Evolutionary conservation across 2,113 vertebrate species (phyloP).

Genomic region (Microcebus tavaratra): DNA sequence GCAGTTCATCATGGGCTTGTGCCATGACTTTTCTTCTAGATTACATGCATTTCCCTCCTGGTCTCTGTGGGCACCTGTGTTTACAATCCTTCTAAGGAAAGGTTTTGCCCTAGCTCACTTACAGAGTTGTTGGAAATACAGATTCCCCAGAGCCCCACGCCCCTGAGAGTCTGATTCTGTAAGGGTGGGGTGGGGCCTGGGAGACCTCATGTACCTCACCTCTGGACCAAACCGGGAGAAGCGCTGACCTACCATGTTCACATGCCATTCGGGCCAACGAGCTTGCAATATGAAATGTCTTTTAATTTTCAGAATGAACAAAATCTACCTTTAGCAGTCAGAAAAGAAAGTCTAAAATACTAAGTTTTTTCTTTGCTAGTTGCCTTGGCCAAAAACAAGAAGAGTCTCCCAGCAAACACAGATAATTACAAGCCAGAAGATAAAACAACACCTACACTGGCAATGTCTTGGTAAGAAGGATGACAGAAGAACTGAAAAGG

Average conservation of each 20-base stretch:
- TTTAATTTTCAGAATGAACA: constrained; percentile 47
- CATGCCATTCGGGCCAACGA: not conserved
- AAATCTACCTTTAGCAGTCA: not conserved
- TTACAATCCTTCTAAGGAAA: not conserved
- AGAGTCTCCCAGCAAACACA: not conserved
- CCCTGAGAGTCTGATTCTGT: not conserved
- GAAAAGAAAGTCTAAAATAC: constrained; percentile 10
- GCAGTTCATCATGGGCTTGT: not conserved
- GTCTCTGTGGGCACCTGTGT: not conserved
- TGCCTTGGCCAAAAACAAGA: not conserved
- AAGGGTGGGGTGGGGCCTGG: not conserved
- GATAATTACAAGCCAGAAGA: constrained; percentile 39
- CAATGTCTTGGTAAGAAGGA: not conserved
- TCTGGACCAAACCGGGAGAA: not conserved
- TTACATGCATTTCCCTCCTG: not conserved
- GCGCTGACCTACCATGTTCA: not conserved
- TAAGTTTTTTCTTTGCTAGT: not conserved
- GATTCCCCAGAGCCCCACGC: not conserved
- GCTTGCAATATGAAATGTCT: not conserved
- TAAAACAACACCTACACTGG: not conserved
- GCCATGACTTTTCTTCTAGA: not conserved
- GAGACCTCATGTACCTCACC: not conserved
- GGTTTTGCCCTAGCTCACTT: not conserved
- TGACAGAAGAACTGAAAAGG: not conserved
- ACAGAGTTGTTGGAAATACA: not conserved